Evolutionary conservation across 2,888 invertebrate genomes (phyloP).

Genomic region (Cactoblastis cactorum): DNA sequence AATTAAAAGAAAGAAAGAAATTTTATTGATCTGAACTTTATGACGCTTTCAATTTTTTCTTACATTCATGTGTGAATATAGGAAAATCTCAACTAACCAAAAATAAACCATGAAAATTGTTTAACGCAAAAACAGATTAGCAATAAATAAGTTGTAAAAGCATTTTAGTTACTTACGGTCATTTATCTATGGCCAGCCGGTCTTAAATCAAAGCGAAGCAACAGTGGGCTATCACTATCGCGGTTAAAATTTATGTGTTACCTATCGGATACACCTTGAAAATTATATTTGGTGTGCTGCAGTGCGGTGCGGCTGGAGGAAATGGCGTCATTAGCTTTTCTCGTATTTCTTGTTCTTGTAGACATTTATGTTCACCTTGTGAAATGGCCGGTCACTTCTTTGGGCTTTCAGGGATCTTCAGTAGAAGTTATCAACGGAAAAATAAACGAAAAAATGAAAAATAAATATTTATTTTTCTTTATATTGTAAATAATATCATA

Average conservation of each 20-base stretch:
- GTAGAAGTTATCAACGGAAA: background rate
- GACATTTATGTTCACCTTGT: constrained; percentile 61
- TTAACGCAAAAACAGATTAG: background rate
- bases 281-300: constrained; percentile 69
- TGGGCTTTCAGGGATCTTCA: constrained; percentile 25
- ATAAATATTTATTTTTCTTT: background rate
- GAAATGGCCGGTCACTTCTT: constrained; percentile 36
- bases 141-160: background rate
- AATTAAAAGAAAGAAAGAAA: too few relatives aligned
- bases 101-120: too few relatives aligned
- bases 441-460: background rate
- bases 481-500: too few relatives aligned
- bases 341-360: constrained; percentile 60
- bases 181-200: constrained; percentile 46
- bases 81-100: too few relatives aligned
- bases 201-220: constrained; percentile 59
- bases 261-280: constrained; percentile 67
- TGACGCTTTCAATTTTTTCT: too few relatives aligned
- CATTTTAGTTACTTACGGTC: constrained; percentile 25
- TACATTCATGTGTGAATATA: too few relatives aligned
- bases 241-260: constrained; percentile 69
- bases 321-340: constrained; percentile 73
- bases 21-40: too few relatives aligned
- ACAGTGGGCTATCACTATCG: constrained; percentile 61
- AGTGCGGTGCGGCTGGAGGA: constrained; percentile 62